Percentiles rank a stretch among this genome's conserved stretches.
phyloP scores from a whole-genome alignment of 2,888 invertebrate species.

The Aphidius colemani region DNA sequence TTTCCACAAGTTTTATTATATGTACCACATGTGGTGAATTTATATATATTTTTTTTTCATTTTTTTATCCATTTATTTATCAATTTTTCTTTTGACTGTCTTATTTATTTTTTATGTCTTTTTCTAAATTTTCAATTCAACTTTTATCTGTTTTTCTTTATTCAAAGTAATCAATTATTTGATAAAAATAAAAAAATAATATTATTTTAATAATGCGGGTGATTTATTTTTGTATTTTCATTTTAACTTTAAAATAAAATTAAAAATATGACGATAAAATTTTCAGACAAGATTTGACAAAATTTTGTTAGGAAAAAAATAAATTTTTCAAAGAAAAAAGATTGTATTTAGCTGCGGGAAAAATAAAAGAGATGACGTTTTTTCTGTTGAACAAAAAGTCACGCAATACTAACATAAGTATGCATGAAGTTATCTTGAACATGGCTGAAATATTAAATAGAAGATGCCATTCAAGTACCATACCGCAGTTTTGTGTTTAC shows the following conservation, averaged over 20 bases:
- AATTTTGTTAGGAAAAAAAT: background rate
- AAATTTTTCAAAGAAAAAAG: background rate
- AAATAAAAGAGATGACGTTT: background rate
- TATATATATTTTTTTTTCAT: conserved; percentile 17
- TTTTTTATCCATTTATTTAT: background rate
- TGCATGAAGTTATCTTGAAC: conserved; percentile 48
- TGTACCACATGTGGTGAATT: background rate
- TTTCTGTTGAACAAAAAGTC: conserved; percentile 28
- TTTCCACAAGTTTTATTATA: no score
- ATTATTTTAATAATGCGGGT: no score
- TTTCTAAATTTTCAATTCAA: no score
- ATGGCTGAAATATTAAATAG: conserved; percentile 53
- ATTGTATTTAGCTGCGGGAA: background rate
- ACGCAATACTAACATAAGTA: conserved; percentile 44
- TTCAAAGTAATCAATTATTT: no score
- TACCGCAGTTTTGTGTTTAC: conserved; percentile 17
- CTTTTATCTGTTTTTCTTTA: no score
- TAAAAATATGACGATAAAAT: background rate
- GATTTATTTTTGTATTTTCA: background rate
- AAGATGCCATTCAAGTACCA: conserved; percentile 5
- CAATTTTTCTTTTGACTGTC: no score
- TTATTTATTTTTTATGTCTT: no score
- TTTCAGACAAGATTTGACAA: no score
- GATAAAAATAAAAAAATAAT: no score
- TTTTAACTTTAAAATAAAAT: background rate